A percentile compares a stretch with the other conserved stretches of the same genome.
Conservation (phyloP, 2,797 vertebrate genomes). For the Setipinna tenuifilis region DNA sequence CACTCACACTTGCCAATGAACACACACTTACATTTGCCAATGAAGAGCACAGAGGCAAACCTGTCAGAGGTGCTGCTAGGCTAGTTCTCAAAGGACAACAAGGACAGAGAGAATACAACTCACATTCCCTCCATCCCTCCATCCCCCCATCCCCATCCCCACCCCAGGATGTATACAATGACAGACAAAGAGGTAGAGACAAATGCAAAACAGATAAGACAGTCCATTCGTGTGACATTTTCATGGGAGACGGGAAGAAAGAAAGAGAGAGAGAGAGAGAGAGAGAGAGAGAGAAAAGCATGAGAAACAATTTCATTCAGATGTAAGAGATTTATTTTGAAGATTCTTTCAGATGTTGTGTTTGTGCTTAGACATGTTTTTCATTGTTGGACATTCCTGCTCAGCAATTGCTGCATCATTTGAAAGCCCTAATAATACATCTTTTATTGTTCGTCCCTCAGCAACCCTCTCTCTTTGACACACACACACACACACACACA, state of each 20-base stretch:
- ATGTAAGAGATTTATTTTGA: background rate
- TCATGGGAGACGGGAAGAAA: background rate
- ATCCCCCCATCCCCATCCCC: background rate
- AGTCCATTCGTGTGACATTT: background rate
- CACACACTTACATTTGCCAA: background rate
- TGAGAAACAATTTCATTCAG: background rate
- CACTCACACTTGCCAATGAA: background rate
- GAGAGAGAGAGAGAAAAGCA: background rate
- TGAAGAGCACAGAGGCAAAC: background rate
- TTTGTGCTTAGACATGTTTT: background rate
- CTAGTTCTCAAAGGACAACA: background rate
- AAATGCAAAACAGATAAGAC: constrained; percentile 4
- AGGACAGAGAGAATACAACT: background rate
- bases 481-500: constrained; percentile 6
- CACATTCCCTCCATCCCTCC: background rate
- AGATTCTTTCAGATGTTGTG: background rate
- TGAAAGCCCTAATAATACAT: background rate
- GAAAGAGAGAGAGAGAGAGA: background rate
- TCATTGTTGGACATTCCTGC: background rate
- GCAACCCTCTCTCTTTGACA: background rate
- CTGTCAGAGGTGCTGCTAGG: background rate
- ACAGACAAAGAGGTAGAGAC: background rate
- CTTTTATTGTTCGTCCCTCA: background rate
- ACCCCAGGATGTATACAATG: background rate
- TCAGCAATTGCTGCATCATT: background rate